Conservation (phyloP, 2,113 vertebrate genomes). For the Heteronetta atricapilla region DNA sequence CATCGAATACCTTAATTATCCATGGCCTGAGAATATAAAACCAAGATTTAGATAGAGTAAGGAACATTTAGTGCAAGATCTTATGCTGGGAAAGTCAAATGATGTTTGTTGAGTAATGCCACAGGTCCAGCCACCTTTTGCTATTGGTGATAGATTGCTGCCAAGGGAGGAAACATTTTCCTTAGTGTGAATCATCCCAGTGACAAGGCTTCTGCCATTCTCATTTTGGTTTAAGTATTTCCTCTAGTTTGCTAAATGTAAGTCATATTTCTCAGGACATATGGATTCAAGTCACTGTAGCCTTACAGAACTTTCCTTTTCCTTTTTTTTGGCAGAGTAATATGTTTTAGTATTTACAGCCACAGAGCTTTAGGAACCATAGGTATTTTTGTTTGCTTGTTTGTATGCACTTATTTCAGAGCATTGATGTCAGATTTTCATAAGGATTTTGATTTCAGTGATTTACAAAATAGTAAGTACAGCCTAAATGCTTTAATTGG, state of each 20-base stretch:
- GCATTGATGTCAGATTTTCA: background rate
- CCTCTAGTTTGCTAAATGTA: background rate
- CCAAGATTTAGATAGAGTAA: background rate
- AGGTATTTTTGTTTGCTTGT: background rate
- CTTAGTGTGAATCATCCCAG: background rate
- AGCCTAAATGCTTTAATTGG: background rate
- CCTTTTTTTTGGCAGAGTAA: background rate
- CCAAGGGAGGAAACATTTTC: background rate
- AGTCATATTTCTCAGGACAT: background rate
- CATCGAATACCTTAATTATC: background rate
- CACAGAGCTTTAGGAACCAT: background rate
- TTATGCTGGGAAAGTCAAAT: background rate
- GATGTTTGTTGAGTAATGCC: background rate
- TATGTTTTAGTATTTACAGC: background rate
- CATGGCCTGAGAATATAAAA: background rate
- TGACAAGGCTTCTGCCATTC: background rate
- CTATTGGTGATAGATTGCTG: background rate
- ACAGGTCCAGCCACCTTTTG: background rate
- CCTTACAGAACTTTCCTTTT: background rate
- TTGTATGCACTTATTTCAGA: background rate
- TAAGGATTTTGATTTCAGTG: background rate
- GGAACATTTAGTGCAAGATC: accelerated
- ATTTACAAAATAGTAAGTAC: background rate
- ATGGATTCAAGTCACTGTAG: background rate
- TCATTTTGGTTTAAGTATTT: background rate